Conservation (phyloP, 2,113 vertebrate species). For the Amblyopsis rosae region DNA sequence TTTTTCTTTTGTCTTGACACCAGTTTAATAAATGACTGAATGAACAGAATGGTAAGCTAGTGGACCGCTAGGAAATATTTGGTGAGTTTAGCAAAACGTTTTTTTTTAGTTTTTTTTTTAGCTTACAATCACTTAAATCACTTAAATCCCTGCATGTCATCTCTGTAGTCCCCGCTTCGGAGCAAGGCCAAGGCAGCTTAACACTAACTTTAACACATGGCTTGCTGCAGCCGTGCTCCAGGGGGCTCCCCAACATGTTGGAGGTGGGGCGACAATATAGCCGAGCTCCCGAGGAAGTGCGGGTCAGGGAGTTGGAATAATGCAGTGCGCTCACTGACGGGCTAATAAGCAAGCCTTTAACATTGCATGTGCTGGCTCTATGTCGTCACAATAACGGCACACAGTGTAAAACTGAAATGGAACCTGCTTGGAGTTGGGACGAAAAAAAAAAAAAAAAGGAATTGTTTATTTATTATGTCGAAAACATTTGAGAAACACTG, state of each 20-base stretch:
- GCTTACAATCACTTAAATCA: conserved; percentile 7
- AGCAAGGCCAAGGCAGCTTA: conserved; percentile 51
- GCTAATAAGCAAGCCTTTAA: background rate
- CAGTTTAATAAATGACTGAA: too few relatives aligned
- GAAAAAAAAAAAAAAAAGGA: too few relatives aligned
- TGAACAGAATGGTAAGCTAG: too few relatives aligned
- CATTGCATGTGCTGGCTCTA: background rate
- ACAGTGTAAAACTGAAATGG: background rate
- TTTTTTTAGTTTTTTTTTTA: too few relatives aligned
- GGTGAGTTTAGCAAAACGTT: too few relatives aligned
- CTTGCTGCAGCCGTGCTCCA: conserved; percentile 46
- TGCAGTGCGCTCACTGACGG: conserved; percentile 17
- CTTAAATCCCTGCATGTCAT: conserved; percentile 42
- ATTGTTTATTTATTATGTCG: too few relatives aligned
- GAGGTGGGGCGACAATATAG: conserved; percentile 43
- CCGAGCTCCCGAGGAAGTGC: conserved; percentile 10
- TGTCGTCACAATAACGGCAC: background rate
- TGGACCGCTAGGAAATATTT: too few relatives aligned
- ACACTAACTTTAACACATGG: conserved; percentile 52
- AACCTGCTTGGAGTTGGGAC: too few relatives aligned
- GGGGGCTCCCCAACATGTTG: conserved; percentile 42
- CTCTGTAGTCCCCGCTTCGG: conserved; percentile 23
- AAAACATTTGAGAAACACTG: too few relatives aligned
- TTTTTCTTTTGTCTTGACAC: too few relatives aligned
- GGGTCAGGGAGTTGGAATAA: conserved; percentile 43